Base-by-base conservation (phyloP, 2,113 vertebrate genomes). In the Lophura nycthemera region DNA sequence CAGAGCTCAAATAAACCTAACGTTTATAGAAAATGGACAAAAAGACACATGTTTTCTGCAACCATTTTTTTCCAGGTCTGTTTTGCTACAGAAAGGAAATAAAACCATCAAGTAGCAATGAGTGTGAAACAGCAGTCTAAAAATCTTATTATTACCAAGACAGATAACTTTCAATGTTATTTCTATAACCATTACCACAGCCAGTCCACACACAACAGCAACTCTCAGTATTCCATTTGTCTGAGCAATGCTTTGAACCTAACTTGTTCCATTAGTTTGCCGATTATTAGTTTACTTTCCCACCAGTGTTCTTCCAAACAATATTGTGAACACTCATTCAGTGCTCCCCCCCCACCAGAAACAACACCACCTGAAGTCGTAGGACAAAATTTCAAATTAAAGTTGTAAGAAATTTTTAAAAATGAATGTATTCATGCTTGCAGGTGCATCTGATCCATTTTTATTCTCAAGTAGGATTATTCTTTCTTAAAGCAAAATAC, bases 161-260 rank as follows among this genome's bases (percentile, higher is more conserved):
- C 13, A 63, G 17, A 0, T 48, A 48, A 32, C 72, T 77, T 83
- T 48, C n/a, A 83, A 8, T 66, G 63, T 59, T 65, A 34, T 43
- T 73, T 52, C 40, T 73, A 88, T 88, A 90, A 93, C 88, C 36
- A 92, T 86, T 83, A 93, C 80, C 89, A 61, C 17, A 40, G 34
- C 18, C 20, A 74, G 71, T 36, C 11, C 80, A 89, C 67, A 87
- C 86, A 32, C 42, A 76, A 86, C 45, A 75, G 71, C 56, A 77
- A 67, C 7, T n/a, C 30, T 43, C 54, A 60, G 42, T 12, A 9
- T 21, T 89, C 75, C 25, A 38, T 20, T 90, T 36, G 11, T 71
- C 83, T 78, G 60, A 86, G 63, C n/a, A 85, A 65, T 11, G 88
- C 78, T 91, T 48, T 88, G 72, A 77, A 91, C 56, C 83, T 64